Base-by-base conservation (phyloP, 1,140 invertebrate species). In the Bombus consobrinus region DNA sequence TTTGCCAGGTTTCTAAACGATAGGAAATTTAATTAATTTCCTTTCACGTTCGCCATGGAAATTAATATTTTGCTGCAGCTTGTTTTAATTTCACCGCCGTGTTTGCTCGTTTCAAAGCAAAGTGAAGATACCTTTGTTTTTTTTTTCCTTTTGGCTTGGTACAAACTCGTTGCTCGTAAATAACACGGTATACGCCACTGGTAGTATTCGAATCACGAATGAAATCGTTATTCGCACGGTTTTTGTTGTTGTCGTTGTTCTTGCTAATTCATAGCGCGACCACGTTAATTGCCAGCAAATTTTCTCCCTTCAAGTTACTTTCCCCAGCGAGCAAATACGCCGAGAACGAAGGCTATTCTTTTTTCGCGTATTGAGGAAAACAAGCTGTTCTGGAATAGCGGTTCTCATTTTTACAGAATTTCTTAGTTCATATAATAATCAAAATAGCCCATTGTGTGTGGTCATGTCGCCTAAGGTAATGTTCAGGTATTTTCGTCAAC, bases 241-340 rank as follows among this genome's bases (percentile, higher is more conserved):
- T 39, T 10, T 18, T 39, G 6, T 43, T 39, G 41, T 32, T 72
- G 0, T 6, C 18, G 15, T 43, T 72, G 32, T 34, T 34, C 43
- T 34, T 37, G 74, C 37, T 75, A 75, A 75, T 75, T 75, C 34
- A 37, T 75, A 75, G 28, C 34, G 25, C 47, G 6, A 18, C 22
- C 57, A 25, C 39, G 59, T 66, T 62, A 78, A 78, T 78, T 78
- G 39, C 76, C 59, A 66, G 59, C 28, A 43, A 43, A 78, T 78
- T 78, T 64, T 15, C 59, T 34, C 9, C 2, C 47, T 12, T 8
- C 10, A n/a, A 57, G 5, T 75, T 41, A 37, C 12, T 39, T 37
- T 74, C 5, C 22, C 5, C 18, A 2, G 22, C 43, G 32, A 53
- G 18, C 53, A 32, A 74, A 74, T 32, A 22, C 43, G 1, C 15